Evolutionary conservation across 1,140 invertebrate genomes (phyloP).

Genomic region (Muscidifurax raptorellus): DNA sequence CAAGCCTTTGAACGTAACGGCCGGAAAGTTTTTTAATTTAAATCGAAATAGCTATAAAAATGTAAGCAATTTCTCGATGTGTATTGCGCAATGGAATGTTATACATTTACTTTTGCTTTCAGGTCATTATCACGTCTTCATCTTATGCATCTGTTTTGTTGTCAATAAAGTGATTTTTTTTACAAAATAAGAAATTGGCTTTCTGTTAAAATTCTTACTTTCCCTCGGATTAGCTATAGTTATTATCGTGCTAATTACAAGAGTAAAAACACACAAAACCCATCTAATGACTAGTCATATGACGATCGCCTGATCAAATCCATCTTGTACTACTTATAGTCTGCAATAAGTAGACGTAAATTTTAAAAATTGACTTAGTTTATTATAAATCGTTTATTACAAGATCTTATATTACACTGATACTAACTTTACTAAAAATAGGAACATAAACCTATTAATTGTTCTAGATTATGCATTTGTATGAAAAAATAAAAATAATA

Average conservation of each 20-base stretch:
- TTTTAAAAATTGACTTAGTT: background rate
- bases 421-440: background rate
- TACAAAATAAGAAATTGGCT: background rate
- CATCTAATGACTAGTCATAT: background rate
- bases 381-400: background rate
- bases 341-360: background rate
- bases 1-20: background rate
- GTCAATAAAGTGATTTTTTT: background rate
- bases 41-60: background rate
- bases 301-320: background rate
- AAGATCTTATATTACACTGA: background rate
- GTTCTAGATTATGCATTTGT: background rate
- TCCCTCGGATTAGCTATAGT: no score
- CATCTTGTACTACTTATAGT: background rate
- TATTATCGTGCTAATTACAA: no score
- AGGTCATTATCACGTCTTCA: background rate
- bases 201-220: background rate
- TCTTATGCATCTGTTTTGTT: background rate
- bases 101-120: background rate
- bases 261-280: background rate
- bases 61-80: background rate
- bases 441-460: background rate
- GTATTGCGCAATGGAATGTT: background rate
- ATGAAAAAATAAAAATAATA: background rate
- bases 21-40: background rate